These are phyloP conservation scores for Coronaproctus castanopsis DNA, from an alignment of 2,888 invertebrate species.

Conservation along the genomic window DNA sequence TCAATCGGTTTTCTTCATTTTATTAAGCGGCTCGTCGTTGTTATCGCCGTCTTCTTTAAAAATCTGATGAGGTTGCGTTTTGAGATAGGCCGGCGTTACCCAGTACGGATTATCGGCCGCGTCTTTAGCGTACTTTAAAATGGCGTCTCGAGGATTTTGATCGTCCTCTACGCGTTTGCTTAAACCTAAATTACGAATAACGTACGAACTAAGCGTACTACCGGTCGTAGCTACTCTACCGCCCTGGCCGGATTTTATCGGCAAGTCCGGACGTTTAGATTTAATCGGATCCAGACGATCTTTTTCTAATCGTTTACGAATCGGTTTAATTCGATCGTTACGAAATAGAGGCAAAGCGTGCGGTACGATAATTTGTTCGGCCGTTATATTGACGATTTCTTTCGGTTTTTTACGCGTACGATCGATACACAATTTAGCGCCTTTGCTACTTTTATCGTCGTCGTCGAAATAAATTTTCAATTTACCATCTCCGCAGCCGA, in stretches of 20 bases:
- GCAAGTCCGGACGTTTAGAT: constrained; percentile 60
- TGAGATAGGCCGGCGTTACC: constrained; percentile 79
- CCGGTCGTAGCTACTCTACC: constrained; percentile 87
- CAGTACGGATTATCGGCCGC: constrained; percentile 92
- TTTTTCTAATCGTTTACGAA: constrained; percentile 76
- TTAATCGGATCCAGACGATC: constrained; percentile 71
- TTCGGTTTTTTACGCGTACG: constrained; percentile 60
- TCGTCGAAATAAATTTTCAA: constrained; percentile 83
- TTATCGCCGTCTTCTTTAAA: constrained; percentile 33
- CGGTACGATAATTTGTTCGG: constrained; percentile 86
- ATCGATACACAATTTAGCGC: constrained; percentile 72
- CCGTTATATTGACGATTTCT: constrained; percentile 66
- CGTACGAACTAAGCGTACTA: constrained; percentile 86
- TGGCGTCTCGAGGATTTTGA: constrained; percentile 80
- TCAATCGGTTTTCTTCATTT: constrained; percentile 17
- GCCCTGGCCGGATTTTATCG: constrained; percentile 64
- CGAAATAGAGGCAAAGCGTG: constrained; percentile 88
- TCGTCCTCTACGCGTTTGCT: constrained; percentile 82
- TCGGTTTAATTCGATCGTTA: constrained; percentile 71
- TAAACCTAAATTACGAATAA: constrained; percentile 82
- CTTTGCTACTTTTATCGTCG: constrained; percentile 64
- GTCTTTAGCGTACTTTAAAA: constrained; percentile 80
- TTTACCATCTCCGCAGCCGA: constrained; percentile 74
- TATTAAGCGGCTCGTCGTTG: constrained; percentile 23
- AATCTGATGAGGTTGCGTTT: constrained; percentile 68